Percentiles rank a stretch among this genome's conserved stretches.
phyloP scores from a whole-genome alignment of 2,888 invertebrate species.

The Sycophila texana region DNA sequence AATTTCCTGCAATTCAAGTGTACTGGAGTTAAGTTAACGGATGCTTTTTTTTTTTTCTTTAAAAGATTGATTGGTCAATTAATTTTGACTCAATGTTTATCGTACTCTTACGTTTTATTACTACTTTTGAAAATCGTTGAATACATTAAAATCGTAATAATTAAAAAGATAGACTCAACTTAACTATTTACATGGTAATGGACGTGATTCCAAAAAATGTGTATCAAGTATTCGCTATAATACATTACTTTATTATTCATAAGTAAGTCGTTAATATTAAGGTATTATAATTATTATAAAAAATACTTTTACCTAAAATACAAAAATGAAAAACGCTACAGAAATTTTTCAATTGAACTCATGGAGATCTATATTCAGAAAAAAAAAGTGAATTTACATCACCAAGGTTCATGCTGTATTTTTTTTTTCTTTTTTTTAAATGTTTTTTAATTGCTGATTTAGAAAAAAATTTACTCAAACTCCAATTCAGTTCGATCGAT shows the following conservation, averaged over 20 bases:
- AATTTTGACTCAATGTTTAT: background rate
- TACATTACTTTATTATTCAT: conserved; percentile 56
- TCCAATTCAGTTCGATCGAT: conserved; percentile 45
- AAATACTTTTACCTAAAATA: conserved; percentile 59
- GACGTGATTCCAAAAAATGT: conserved; percentile 37
- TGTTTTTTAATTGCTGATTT: background rate
- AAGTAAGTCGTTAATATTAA: conserved; percentile 52
- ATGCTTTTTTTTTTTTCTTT: too few species aligned
- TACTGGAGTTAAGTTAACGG: too few species aligned
- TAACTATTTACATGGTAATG: conserved; percentile 45
- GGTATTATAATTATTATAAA: conserved; percentile 57
- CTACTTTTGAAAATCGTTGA: conserved; percentile 4
- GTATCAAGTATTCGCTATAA: conserved; percentile 54
- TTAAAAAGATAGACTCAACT: conserved; percentile 21
- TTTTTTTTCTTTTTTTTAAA: conserved; percentile 23
- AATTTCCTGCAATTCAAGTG: too few species aligned
- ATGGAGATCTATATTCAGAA: conserved; percentile 15
- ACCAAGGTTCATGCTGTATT: conserved; percentile 25
- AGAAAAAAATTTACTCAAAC: conserved; percentile 22
- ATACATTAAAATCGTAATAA: conserved; percentile 28
- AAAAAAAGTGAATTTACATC: conserved; percentile 36
- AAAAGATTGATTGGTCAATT: too few species aligned
- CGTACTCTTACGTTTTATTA: too few species aligned
- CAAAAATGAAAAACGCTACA: conserved; percentile 57
- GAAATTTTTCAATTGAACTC: conserved; percentile 42